Evolutionary conservation across 2,797 vertebrate species (phyloP), one percentile per base, ranked within the genome.

Genomic region (Dromococcyx pavoninus): DNA sequence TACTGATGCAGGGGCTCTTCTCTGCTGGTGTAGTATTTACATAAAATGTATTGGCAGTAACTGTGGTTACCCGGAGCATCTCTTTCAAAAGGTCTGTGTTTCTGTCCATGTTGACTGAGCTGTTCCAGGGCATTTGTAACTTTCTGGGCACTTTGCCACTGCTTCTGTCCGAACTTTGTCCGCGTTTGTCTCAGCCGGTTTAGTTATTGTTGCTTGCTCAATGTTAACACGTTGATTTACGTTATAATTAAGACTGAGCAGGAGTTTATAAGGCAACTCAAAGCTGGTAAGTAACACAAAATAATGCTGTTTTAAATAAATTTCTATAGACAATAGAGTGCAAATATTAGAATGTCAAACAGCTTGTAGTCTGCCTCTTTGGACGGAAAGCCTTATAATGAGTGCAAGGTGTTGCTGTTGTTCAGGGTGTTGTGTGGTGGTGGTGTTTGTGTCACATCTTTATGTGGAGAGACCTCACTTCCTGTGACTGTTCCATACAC

Each of bases 61-160:
- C 65, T 75, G 35, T 76, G 74, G 2, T 84, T 85, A 75, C 71
- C 79, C 82, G 35, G 71, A 4, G 13, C 58, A 58, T 91, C 89
- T 85, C 1, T 71, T 80, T 17, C 51, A 91, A 41, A 87, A 85
- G 69, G 48, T 62, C 77, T 41, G 32, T 74, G 77, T 81, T 32
- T 88, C 39, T 91, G 8, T 58, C 67, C 53, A 4, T 2, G 1
- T n/a, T 64, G 82, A 32, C 89, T 33, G 79, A 80, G 83, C 77
- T 33, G 28, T 48, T 92, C 18, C 18, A 60, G 54, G 21, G 39
- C 46, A 44, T 64, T 73, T 72, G 72, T 77, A 90, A 90, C 67
- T 89, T 82, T 86, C 93, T 79, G 86, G 88, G 92, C 87, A 5
- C 91, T 91, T 87, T 95, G 93, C 92, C 89, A 94, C 86, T 56